phyloP scores from a whole-genome alignment of 64 coral and sea anemone genomes.

The Montipora capricornis region DNA sequence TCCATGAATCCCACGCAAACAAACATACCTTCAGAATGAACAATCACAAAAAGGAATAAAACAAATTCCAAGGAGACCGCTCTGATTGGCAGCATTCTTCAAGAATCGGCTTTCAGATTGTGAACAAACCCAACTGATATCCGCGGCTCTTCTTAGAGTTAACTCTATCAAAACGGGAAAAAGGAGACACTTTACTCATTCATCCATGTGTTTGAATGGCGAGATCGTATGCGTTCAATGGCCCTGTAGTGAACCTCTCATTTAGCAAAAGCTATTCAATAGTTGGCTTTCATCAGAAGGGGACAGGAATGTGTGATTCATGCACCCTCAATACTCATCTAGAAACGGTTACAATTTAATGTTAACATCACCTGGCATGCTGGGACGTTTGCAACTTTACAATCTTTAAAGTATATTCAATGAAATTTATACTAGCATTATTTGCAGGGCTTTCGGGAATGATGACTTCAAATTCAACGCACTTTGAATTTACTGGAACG shows the following conservation, averaged over 20 bases:
- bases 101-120: background rate
- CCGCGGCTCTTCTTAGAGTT: background rate
- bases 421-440: too few relatives aligned
- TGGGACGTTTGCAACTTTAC: too few relatives aligned
- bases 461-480: too few relatives aligned
- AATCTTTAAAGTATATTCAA: too few relatives aligned
- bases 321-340: background rate
- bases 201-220: background rate
- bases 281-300: constrained; percentile 5
- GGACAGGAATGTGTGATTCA: background rate
- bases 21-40: constrained; percentile 44
- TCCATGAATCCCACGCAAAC: background rate
- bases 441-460: too few relatives aligned
- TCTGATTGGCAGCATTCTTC: constrained; percentile 25
- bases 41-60: constrained; percentile 29
- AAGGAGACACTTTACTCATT: background rate
- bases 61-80: constrained; percentile 31
- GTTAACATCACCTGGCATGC: too few relatives aligned
- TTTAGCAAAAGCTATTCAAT: background rate
- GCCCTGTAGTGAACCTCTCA: background rate
- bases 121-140: constrained; percentile 6
- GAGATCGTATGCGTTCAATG: constrained; percentile 19
- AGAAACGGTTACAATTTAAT: too few relatives aligned
- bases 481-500: too few relatives aligned
- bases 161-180: background rate